Percentiles rank a stretch among this genome's conserved stretches.
Evolutionary conservation across 35 echinoderm and acorn worm species (phyloP).

Genomic region (Stichopus chloronotus): DNA sequence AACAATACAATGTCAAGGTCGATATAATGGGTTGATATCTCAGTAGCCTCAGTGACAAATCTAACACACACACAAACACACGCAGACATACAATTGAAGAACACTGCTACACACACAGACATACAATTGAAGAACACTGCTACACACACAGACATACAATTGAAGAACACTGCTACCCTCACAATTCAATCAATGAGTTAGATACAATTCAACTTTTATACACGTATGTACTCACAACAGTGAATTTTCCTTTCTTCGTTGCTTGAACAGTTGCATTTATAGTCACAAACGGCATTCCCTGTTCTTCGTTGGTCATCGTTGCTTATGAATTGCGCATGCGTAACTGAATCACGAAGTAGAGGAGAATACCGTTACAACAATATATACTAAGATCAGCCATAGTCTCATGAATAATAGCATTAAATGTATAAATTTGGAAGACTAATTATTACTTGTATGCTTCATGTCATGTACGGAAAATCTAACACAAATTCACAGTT

Average conservation of each 20-base stretch:
- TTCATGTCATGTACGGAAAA: too few species aligned
- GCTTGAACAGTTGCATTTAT: not conserved
- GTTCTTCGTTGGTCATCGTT: not conserved
- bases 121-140: not conserved
- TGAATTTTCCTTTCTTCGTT: not conserved
- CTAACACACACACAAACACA: too few species aligned
- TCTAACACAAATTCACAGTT: too few species aligned
- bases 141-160: too few species aligned
- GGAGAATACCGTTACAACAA: too few species aligned
- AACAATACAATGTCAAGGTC: not conserved
- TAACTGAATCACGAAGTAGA: not conserved
- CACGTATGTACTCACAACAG: slow-evolving; percentile 12
- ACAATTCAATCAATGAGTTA: not conserved
- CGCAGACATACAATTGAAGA: not conserved
- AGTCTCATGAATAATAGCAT: too few species aligned
- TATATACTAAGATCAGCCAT: too few species aligned
- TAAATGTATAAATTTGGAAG: too few species aligned
- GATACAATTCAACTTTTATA: not conserved
- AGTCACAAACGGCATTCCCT: not conserved
- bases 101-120: too few species aligned
- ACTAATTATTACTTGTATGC: too few species aligned
- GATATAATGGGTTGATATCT: not conserved
- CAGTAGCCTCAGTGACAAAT: too few species aligned
- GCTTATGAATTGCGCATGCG: not conserved
- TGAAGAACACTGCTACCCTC: not conserved